Percentiles rank a stretch among this genome's conserved stretches.
phyloP scores from a whole-genome alignment of 2,113 vertebrate species.

The Neotragus pygmaeus region DNA sequence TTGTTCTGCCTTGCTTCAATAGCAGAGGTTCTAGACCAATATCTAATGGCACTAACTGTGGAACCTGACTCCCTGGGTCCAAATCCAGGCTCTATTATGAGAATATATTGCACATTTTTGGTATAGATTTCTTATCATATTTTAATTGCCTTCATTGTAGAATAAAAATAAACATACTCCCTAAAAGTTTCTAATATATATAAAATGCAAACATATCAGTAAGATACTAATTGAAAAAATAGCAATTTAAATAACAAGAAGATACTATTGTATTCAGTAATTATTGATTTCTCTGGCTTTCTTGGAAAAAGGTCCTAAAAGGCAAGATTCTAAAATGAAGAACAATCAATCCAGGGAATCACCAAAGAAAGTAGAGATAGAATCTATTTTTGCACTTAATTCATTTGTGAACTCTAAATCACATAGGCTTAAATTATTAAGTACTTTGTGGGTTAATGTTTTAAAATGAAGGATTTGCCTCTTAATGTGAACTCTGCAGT shows the following conservation, averaged over 20 bases:
- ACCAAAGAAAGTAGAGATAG: background rate
- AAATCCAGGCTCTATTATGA: background rate
- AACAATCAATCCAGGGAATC: background rate
- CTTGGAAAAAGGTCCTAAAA: background rate
- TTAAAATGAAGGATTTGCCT: conserved; percentile 64
- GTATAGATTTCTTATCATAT: background rate
- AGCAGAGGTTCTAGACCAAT: background rate
- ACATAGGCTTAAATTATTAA: conserved; percentile 57
- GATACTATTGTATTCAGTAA: background rate
- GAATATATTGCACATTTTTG: background rate
- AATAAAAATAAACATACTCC: background rate
- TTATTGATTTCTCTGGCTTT: background rate
- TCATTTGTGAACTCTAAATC: conserved; percentile 53
- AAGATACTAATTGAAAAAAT: background rate
- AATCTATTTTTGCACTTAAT: conserved; percentile 52
- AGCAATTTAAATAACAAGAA: background rate
- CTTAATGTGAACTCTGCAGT: conserved; percentile 48
- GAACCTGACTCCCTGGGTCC: background rate
- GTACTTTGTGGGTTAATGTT: conserved; percentile 38
- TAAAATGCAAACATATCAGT: background rate
- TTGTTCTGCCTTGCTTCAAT: background rate
- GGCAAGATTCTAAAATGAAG: conserved; percentile 13
- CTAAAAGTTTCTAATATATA: background rate
- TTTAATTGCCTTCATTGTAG: background rate
- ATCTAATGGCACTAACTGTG: background rate